Evolutionary conservation across 2,113 vertebrate species (phyloP).

Genomic region (Mesoclemmys tuberculata): DNA sequence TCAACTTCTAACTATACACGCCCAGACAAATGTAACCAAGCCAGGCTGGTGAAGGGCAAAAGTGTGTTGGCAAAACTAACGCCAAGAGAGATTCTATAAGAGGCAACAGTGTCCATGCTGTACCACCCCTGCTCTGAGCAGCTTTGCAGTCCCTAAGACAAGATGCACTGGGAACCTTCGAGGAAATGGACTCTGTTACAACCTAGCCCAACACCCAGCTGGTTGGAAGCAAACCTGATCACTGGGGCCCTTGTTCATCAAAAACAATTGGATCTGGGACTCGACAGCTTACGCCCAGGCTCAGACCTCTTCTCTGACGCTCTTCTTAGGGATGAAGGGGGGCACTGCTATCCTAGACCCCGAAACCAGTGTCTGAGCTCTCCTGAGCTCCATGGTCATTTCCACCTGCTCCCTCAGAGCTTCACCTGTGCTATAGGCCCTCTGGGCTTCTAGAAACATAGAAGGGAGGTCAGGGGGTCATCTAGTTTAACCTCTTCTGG

Average conservation of each 20-base stretch:
- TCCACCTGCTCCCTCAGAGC: background rate
- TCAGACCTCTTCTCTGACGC: background rate
- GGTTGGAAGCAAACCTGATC: background rate
- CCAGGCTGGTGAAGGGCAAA: background rate
- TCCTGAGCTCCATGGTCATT: background rate
- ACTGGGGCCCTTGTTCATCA: background rate
- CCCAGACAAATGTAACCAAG: background rate
- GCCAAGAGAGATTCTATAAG: background rate
- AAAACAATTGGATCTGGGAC: background rate
- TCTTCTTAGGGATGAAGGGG: background rate
- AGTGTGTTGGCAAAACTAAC: background rate
- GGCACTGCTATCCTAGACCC: background rate
- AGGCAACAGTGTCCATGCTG: background rate
- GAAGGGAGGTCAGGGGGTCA: too few relatives aligned
- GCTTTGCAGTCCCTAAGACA: background rate
- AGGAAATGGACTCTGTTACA: background rate
- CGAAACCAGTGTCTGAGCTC: background rate
- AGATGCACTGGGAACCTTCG: background rate
- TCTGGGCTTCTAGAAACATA: too few relatives aligned
- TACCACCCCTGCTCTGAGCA: background rate
- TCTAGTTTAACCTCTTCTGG: background rate
- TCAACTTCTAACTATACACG: background rate
- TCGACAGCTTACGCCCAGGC: background rate
- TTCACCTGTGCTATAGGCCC: background rate
- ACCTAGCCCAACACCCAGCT: background rate